Percentiles rank a stretch among this genome's conserved stretches.
Evolutionary conservation across 2,113 vertebrate species (phyloP).

Genomic region (Romanogobio albipinnatus): DNA sequence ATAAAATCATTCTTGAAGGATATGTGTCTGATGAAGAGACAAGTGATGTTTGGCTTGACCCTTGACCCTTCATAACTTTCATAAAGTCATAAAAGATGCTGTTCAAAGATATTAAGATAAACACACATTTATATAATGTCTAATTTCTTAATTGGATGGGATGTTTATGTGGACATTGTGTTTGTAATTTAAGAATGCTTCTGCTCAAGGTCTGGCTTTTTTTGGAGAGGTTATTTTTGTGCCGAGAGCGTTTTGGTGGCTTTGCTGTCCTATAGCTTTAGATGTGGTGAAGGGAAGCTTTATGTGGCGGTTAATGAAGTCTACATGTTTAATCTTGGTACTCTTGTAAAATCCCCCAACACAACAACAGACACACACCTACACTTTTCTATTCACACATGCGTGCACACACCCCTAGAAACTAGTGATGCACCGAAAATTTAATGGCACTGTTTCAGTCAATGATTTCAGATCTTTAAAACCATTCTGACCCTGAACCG

Average conservation of each 20-base stretch:
- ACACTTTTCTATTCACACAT: not conserved
- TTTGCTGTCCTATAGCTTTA: not conserved
- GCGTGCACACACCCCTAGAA: not conserved
- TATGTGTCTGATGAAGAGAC: too few relatives aligned
- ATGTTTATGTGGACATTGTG: constrained; percentile 7
- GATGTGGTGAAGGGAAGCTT: not conserved
- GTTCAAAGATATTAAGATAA: not conserved
- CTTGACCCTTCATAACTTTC: too few relatives aligned
- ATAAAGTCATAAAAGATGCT: not conserved
- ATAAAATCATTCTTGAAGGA: too few relatives aligned
- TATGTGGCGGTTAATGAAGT: not conserved
- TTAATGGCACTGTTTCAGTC: too few relatives aligned
- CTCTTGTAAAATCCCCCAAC: not conserved
- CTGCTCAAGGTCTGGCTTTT: constrained; percentile 7
- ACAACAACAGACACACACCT: not conserved
- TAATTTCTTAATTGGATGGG: not conserved
- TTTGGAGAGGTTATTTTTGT: not conserved
- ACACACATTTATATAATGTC: too few relatives aligned
- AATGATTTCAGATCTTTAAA: too few relatives aligned
- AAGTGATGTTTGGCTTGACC: too few relatives aligned
- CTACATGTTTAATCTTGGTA: not conserved
- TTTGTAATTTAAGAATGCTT: not conserved
- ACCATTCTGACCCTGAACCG: too few relatives aligned
- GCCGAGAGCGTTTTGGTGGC: not conserved
- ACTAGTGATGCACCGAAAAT: too few relatives aligned